Evolutionary conservation across 2,888 invertebrate species (phyloP), one percentile per base, ranked within the genome.

Genomic region (Tuberolachnus salignus): DNA sequence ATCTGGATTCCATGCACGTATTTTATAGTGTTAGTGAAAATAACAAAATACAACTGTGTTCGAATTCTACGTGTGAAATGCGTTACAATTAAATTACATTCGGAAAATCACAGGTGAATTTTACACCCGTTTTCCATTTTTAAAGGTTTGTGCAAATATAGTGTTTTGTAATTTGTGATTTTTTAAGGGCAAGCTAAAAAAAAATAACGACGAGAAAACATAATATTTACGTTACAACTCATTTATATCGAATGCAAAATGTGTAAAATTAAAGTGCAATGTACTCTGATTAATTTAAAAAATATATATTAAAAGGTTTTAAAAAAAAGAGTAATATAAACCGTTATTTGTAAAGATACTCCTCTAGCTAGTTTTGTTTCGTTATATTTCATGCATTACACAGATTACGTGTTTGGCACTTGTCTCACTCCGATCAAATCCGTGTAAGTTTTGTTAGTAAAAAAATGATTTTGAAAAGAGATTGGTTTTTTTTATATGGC

Each of bases 31-130:
- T 61, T 42, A 42, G 78, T 51, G 69, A 78, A 78, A 78, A 78
- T 23, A 44, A 78, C 59, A 51, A 69, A 69, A 78, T 34, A 46
- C 78, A 21, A 78, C 57, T 42, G 59, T 78, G 59, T 69, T 78
- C 51, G 78, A 69, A 67, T 59, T 78, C 78, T 78, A 69, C 78
- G 78, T 78, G 78, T 78, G 59, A 78, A 78, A 57, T 19, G 51
- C 61, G 26, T 61, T 69, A 69, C 78, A 78, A 78, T 78, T 78
- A 78, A 78, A 78, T 78, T 78, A 78, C 75, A 64, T 46, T 11
- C 67, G 59, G 34, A 34, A 78, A 78, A 78, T 78, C 75, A 67
- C 67, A 8, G 19, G 23, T 23, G 13, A 66, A 74, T 34, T 67
- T 46, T 13, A 2, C 49, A 21, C 21, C 42, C 59, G 6, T 3